Evolutionary conservation across 2,888 invertebrate genomes (phyloP), one percentile per base, ranked within the genome.

Genomic region (Labia minor): DNA sequence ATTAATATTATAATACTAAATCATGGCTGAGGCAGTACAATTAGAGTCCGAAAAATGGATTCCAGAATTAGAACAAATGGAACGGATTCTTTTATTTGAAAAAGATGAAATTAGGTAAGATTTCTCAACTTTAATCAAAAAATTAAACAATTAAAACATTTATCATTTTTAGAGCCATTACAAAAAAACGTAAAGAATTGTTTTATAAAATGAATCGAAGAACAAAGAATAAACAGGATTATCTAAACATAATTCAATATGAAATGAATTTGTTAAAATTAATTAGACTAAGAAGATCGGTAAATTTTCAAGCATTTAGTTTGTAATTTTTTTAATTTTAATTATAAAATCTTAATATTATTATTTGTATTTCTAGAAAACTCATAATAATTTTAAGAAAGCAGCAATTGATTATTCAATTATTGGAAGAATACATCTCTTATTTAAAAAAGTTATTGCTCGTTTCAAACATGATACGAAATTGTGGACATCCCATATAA

Each of bases 1-100:
- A n/a, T n/a, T n/a, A n/a, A n/a, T n/a, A n/a, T n/a, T n/a, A n/a
- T n/a, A n/a, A n/a, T n/a, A n/a, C n/a, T n/a, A n/a, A n/a, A n/a
- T 74, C 73, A 92, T 93, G 92, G 89, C 90, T 14, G 93, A 93
- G 79, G 83, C 86, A 77, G 89, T 91, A 1, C 87, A 89, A 74
- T 84, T 85, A 75, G 84, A 86, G 75, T 82, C 89, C 72, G 92
- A 93, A 80, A 85, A 86, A 70, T 86, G 88, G 83, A 83, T 91
- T 73, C 86, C 86, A 70, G 90, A 90, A 76, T 81, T 93, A 74
- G 90, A 92, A 76, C 86, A 89, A 75, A 86, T 93, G 86, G 82
- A 85, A 73, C 81, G 86, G 72, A 84, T 85, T 37, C 83, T 85
- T 73, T 78, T 93, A 65, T 90, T 88, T 74, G 81, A 83, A 6